These are phyloP conservation scores for Limnephilus rhombicus DNA, from an alignment of 2,888 invertebrate genomes.

Conservation along the genomic window DNA sequence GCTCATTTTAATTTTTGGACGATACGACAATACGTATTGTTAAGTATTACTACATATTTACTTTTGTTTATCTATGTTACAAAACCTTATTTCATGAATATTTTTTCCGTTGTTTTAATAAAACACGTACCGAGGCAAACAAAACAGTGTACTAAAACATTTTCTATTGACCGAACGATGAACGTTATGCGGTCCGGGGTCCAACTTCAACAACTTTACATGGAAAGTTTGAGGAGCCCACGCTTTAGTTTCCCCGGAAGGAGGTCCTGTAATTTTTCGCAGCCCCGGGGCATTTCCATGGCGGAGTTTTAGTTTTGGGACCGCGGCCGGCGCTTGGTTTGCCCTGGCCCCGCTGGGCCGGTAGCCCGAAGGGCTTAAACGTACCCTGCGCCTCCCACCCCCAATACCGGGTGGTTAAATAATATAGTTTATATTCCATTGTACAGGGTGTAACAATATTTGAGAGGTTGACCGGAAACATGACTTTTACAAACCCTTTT, in stretches of 20 bases:
- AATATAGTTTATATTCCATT: background rate
- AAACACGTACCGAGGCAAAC: background rate
- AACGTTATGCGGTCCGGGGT: background rate
- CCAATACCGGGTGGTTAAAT: background rate
- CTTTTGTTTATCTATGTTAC: too few species aligned
- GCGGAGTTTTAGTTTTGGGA: conserved; percentile 8
- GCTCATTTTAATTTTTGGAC: too few species aligned
- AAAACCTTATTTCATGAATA: background rate
- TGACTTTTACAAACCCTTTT: background rate
- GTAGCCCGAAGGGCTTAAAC: background rate
- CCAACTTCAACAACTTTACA: background rate
- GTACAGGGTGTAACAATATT: background rate
- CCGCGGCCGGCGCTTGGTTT: background rate
- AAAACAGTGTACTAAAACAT: background rate
- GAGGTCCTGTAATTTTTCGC: conserved; percentile 13
- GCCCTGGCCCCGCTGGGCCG: background rate
- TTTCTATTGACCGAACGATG: background rate
- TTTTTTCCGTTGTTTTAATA: background rate
- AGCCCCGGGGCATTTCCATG: conserved; percentile 27
- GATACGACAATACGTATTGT: background rate
- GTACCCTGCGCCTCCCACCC: background rate
- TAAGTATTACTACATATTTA: too few species aligned
- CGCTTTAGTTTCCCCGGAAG: background rate
- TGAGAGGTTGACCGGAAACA: background rate
- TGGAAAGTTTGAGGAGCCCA: background rate